Base-by-base conservation (phyloP, 2,797 vertebrate species). In the Parambassis ranga region DNA sequence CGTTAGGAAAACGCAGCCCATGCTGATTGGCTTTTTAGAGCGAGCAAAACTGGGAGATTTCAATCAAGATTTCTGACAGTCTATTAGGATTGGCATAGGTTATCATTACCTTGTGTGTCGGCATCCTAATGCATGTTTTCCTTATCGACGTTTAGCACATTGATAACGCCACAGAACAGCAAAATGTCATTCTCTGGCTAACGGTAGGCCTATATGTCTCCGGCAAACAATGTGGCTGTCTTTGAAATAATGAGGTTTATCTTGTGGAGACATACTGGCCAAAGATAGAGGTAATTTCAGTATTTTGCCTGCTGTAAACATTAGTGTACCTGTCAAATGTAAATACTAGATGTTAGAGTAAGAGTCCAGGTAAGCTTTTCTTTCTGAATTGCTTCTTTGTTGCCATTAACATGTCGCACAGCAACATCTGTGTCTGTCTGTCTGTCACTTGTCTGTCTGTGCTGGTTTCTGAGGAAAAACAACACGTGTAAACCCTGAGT, bases 1-100 rank as follows among this genome's bases (percentile, higher is more conserved):
- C 24, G 55, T 58, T 49, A 35, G 50, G 60, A 27, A 71, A 66
- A 66, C 2, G 22, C 48, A 28, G 33, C 11, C 11, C 59, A 13
- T 49, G 60, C 57, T 86, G 86, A 92, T 89, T 89, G 91, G 82
- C 81, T 86, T 86, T 72, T 79, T 28, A 58, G 86, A 75, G 82
- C 64, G 39, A 81, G 77, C 82, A 61, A 77, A 78, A 68, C 71
- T n/a, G 10, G 57, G 71, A 92, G 90, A 93, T 92, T 91, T 92
- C 84, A 90, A 92, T 93, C 90, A 77, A 90, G 90, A 93, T 93
- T 90, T 84, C 82, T 71, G 89, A 83, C 84, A 85, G 87, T 89
- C 91, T 88, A 83, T 85, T 88, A 88, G 78, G 86, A 90, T 88
- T 87, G 87, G 84, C 81, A 86, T 88, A 91, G 90, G 91, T 92